Base-by-base conservation (phyloP, 2,888 invertebrate species). In the Lacanobia oleracea region DNA sequence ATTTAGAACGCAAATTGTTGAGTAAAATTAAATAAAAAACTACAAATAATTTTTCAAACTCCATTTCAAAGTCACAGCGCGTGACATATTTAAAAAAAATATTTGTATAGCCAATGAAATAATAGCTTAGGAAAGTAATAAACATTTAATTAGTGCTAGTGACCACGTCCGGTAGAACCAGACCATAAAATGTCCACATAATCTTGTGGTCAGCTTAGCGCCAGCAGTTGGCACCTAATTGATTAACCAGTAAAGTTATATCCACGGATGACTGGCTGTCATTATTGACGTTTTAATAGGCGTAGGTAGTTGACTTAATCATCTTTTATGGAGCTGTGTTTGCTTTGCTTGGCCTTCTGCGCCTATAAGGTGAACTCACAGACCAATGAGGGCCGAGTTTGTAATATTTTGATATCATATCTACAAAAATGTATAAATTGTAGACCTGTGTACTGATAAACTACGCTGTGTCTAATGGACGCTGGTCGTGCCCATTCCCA, bases 161-260 rank as follows among this genome's bases (percentile, higher is more conserved):
- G 37, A 67, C 57, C 51, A 64, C 59, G n/a, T 75, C 72, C 51
- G 61, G 67, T 69, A 37, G 7, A 65, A 51, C 68, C n/a, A 43
- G 51, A 57, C 14, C 21, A 67, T 8, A 72, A 64, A 59, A 53
- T 48, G 10, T 9, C 33, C 5, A 12, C 51, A 70, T 18, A 45
- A 69, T 72, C 75, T 60, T 33, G 72, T 70, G 67, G 62, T 79
- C 45, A 67, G 33, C 37, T 72, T 66, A 76, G 69, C 72, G 75
- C 72, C 82, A 67, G 18, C 76, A 67, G 18, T 62, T n/a, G 37
- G 21, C 14, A 40, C 12, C 14, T 59, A 60, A 78, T 66, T 74
- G 33, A 78, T 68, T 59, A 43, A 72, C 72, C n/a, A 54, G 62
- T 72, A 57, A 61, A 57, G 64, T 76, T 50, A 54, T 18, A 21